Conservation (phyloP, 1,140 invertebrate genomes). For the Gonioctena quinquepunctata region DNA sequence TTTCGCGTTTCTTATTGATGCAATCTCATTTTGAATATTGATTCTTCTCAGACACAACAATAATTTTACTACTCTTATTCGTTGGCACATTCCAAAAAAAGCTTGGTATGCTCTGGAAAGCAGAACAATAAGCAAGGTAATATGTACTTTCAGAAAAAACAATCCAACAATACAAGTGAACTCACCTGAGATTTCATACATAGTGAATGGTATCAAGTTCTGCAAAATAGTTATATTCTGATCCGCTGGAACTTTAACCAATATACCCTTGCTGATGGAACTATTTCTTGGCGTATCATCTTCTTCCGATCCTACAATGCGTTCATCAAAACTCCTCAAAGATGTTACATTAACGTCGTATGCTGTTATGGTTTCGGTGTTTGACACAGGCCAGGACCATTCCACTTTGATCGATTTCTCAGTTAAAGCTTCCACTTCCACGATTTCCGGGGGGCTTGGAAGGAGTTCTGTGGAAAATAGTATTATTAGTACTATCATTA, state of each 20-base stretch:
- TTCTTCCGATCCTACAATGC: constrained; percentile 58
- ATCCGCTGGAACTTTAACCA: constrained; percentile 60
- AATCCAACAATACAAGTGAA: not conserved
- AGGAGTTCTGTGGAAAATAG: constrained; percentile 66
- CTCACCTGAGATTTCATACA: constrained; percentile 72
- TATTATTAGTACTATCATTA: too few relatives aligned
- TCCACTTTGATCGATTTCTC: constrained; percentile 70
- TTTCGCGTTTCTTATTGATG: too few relatives aligned
- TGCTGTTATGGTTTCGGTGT: constrained; percentile 66
- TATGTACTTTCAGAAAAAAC: not conserved
- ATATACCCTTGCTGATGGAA: constrained; percentile 45
- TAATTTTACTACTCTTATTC: too few relatives aligned
- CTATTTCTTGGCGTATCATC: constrained; percentile 30
- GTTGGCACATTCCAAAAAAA: too few relatives aligned
- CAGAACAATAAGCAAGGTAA: too few relatives aligned
- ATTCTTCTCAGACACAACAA: too few relatives aligned
- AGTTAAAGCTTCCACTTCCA: constrained; percentile 71
- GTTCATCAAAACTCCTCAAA: constrained; percentile 67
- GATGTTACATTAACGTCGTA: constrained; percentile 75
- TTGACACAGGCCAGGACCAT: constrained; percentile 68
- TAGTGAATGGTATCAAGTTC: constrained; percentile 70
- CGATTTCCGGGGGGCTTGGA: constrained; percentile 70
- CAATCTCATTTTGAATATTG: too few relatives aligned
- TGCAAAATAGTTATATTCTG: constrained; percentile 64
- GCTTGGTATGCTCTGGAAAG: too few relatives aligned